Evolutionary conservation across 2,797 vertebrate species (phyloP), one percentile per base, ranked within the genome.

Genomic region (Sebastes paucispinis): DNA sequence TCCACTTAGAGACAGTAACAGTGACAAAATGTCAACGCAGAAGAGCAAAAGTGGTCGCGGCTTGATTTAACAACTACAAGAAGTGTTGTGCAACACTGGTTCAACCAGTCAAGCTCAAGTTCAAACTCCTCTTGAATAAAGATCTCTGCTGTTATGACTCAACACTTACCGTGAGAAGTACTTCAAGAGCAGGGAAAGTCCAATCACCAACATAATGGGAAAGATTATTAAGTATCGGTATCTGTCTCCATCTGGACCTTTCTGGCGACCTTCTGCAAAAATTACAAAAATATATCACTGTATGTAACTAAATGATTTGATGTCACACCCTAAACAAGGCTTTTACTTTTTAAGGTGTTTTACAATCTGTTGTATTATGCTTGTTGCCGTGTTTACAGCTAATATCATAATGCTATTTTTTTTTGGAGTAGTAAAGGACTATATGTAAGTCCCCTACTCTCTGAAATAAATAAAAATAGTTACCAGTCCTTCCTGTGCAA

Each of bases 401-500:
- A 39, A 52, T 52, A 58, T 65, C 2, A 3, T 39, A 8, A 32
- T 16, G 12, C 2, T 0, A 36, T 34, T 36, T 36, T 36, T 32
- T 36, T 27, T 34, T 6, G 27, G n/a, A 25, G 8, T 58, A 72
- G 0, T 20, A 25, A 52, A 13, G 24, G 24, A 7, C 6, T 22
- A 29, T 36, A 3, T 29, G 3, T 13, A 1, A 77, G 1, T 50
- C 11, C 5, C 0, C 55, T 59, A 1, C 5, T 65, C 8, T 66
- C 8, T 50, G 4, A 75, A 69, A 52, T 10, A 29, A 68, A 57
- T 59, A 4, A 32, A 32, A 58, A 76, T 39, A 6, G 12, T 82
- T 85, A 86, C 85, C 55, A 16, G 0, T 0, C 0, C 0, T 1
- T 22, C 1, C 0, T 0, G 0, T 0, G 39, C 71, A 77, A 9